Evolutionary conservation across 2,888 invertebrate species (phyloP).

Genomic region (Deilephila porcellus): DNA sequence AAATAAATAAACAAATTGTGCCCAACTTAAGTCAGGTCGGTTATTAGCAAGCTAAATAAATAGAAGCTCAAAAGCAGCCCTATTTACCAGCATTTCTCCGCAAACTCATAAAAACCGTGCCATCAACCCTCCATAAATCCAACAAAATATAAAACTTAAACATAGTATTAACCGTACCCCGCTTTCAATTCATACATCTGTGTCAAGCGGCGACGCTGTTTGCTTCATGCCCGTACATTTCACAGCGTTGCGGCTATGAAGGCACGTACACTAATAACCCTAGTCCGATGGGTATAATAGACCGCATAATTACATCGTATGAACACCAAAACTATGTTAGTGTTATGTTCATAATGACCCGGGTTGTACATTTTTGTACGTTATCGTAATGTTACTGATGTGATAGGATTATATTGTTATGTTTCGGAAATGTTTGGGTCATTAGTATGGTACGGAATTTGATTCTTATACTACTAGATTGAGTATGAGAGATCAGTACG

Average conservation of each 20-base stretch:
- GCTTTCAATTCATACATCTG: constrained; percentile 22
- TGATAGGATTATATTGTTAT: neutral
- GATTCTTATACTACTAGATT: too few relatives aligned
- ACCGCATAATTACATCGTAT: constrained; percentile 25
- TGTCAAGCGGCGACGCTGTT: constrained; percentile 24
- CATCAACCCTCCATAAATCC: constrained; percentile 13
- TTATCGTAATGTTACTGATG: neutral
- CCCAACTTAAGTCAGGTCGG: too few relatives aligned
- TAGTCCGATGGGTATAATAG: constrained; percentile 22
- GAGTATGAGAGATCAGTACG: too few relatives aligned
- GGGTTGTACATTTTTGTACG: constrained; percentile 14
- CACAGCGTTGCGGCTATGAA: constrained; percentile 15
- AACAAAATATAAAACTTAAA: constrained; percentile 18
- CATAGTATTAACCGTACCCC: constrained; percentile 7
- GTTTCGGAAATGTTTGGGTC: neutral
- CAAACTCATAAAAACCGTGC: neutral
- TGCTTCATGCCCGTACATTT: constrained; percentile 10
- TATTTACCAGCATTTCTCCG: neutral
- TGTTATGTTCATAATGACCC: constrained; percentile 22
- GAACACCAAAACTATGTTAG: constrained; percentile 27
- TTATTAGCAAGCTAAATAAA: too few relatives aligned
- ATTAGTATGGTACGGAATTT: too few relatives aligned
- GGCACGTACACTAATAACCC: constrained; percentile 24
- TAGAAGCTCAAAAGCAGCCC: neutral
- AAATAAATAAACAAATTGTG: too few relatives aligned